Base-by-base conservation (phyloP, 2,888 invertebrate species). In the Parnassius smintheus region DNA sequence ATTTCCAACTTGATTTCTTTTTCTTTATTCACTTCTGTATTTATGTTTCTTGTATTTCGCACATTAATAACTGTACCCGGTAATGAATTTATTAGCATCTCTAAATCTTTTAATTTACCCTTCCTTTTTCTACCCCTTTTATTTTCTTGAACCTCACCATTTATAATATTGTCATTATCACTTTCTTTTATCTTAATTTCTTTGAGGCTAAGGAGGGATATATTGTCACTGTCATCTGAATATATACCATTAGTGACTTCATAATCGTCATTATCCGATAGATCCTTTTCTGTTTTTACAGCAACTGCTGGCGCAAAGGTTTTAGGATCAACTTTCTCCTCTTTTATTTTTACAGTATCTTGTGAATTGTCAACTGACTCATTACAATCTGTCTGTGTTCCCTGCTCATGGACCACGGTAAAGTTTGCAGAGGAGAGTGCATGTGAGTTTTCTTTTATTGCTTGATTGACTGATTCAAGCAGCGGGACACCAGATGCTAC, bases 181-280 rank as follows among this genome's bases (percentile, higher is more conserved):
- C 61, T 65, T 64, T 77, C 78, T 46, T 60, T 66, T 41, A 72
- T 78, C 66, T 85, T 86, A 64, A 79, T 78, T 65, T 81, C 83
- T 68, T 86, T 85, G 2, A 87, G 72, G 9, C 75, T 75, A 48
- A 82, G 77, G 1, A 89, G 75, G 0, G 85, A 80, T 53, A 87
- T 71, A 52, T 80, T 75, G 61, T 91, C 85, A 55, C 90, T 90
- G 49, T 78, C 77, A 42, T 87, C 88, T 0, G 90, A 88, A 1
- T 74, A 77, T 2, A 71, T 56, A 44, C 72, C 66, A 7, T 68
- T 67, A 7, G 66, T 64, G 2, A 65, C 63, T 35, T 70, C 71
- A 25, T 76, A 75, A 44, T 73, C 68, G 42, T 78, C 75, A 2
- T 67, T 70, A 2, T 77, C 73, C 9, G 69, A 59, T 18, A 68